These are phyloP conservation scores for Meda fulgida DNA, from an alignment of 2,797 vertebrate genomes.

Conservation along the genomic window DNA sequence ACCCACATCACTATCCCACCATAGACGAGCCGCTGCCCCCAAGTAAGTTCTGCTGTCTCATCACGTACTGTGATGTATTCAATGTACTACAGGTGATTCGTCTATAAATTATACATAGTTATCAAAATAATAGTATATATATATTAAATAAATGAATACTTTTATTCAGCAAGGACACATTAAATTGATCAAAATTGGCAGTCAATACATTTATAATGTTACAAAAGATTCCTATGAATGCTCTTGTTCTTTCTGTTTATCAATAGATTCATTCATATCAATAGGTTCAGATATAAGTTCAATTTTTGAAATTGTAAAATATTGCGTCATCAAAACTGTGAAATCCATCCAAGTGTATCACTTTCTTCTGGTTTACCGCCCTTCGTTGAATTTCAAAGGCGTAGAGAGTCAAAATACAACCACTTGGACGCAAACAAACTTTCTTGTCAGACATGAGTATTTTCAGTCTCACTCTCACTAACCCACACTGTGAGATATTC, in stretches of 20 bases:
- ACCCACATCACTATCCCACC: conserved; percentile 89
- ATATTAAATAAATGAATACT: not conserved
- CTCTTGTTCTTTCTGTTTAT: not conserved
- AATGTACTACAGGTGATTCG: not conserved
- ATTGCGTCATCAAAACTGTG: not conserved
- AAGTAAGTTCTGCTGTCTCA: conserved; percentile 79
- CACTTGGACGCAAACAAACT: not conserved
- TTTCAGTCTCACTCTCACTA: not conserved
- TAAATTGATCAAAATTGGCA: not conserved
- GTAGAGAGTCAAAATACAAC: not conserved
- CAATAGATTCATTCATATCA: not conserved
- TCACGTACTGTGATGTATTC: no score
- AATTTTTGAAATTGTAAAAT: not conserved
- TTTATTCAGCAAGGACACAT: not conserved
- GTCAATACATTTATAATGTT: not conserved
- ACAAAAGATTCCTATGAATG: not conserved
- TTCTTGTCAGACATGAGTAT: not conserved
- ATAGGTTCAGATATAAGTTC: not conserved
- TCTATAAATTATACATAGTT: not conserved
- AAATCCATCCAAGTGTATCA: not conserved
- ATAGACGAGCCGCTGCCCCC: conserved; percentile 90
- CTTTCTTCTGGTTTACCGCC: not conserved
- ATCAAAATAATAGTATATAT: not conserved
- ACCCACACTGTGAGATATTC: conserved; percentile 38
- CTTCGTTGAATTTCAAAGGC: not conserved